Percentiles rank a stretch among this genome's conserved stretches.
Conservation (phyloP, 2,113 vertebrate species). For the Hemichromis elongatus region DNA sequence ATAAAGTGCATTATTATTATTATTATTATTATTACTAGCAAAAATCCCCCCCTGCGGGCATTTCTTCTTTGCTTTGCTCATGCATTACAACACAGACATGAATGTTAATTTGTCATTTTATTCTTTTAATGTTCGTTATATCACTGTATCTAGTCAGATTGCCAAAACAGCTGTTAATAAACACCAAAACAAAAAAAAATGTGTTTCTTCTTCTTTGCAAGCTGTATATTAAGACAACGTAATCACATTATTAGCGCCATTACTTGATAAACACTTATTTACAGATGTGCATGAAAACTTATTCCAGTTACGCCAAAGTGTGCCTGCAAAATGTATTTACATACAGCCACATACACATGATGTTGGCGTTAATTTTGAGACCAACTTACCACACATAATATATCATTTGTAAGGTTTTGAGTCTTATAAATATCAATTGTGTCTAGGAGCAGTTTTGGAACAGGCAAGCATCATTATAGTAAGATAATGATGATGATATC, state of each 20-base stretch:
- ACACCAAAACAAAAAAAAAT: neutral
- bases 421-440: neutral
- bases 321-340: neutral
- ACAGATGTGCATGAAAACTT: neutral
- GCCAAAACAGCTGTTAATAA: neutral
- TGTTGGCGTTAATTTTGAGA: neutral
- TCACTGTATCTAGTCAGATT: neutral
- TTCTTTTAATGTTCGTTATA: neutral
- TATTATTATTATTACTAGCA: neutral
- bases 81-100: neutral
- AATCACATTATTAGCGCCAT: neutral
- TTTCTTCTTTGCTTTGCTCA: neutral
- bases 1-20: neutral
- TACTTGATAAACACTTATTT: neutral
- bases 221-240: neutral
- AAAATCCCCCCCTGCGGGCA: neutral
- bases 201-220: neutral
- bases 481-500: neutral
- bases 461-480: neutral
- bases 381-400: neutral
- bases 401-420: neutral
- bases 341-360: neutral
- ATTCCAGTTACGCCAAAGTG: neutral
- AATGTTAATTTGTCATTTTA: neutral
- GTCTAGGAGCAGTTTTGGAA: neutral